Evolutionary conservation across 2,888 invertebrate genomes (phyloP), one percentile per base, ranked within the genome.

Genomic region (Ennomos fuscantarius): DNA sequence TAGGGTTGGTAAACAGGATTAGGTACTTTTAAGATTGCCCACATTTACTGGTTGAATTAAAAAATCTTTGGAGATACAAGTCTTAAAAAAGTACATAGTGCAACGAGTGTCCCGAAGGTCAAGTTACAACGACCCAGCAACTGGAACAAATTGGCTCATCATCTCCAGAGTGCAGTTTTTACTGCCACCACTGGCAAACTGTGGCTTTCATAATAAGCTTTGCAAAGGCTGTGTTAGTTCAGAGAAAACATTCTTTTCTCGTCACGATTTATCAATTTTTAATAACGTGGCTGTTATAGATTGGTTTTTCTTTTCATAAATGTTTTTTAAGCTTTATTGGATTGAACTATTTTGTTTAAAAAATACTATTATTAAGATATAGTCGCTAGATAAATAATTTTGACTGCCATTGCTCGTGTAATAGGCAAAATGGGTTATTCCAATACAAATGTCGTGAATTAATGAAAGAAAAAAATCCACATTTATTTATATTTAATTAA

Each of bases 141-240:
- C 68, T 73, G 76, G 60, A 67, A 71, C 66, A 61, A 76, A 79
- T 74, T 51, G 72, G 54, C 73, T 68, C 73, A 69, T 76, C 69
- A 72, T 64, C 62, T 65, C 53, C 73, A 69, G 68, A 63, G 64
- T 66, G 63, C 63, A 60, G 36, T 60, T 55, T 49, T 33, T 54
- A 60, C 44, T 36, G 42, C 52, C 47, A 64, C 48, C 37, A 55
- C 55, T 54, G 60, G 47, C 62, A 46, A 51, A 60, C 53, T 56
- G 57, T 47, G 12, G 31, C 35, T 24, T 42, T 39, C n/a, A 13
- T 54, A 53, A 49, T 45, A 50, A 43, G 12, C 10, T 15, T 34
- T 10, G 12, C 33, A 13, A 12, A 24, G 10, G 10, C 35, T 35
- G 41, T 42, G 9, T 44, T 45, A 41, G 48, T 13, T 41, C 31